Conservation (phyloP, 2,113 vertebrate genomes). For the Apteryx owenii region DNA sequence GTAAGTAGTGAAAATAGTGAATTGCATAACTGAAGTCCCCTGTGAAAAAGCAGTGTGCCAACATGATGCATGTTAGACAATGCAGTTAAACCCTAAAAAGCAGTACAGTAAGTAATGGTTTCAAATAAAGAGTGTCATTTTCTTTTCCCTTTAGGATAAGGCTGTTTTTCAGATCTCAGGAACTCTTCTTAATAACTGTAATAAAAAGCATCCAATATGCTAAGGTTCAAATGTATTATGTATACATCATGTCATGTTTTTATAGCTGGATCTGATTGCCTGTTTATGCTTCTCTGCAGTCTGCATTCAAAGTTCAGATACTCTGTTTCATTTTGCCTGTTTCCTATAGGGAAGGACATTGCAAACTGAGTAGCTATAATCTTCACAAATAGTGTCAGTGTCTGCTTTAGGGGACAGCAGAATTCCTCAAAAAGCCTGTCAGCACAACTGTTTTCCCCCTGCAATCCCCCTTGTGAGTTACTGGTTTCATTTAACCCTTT, state of each 20-base stretch:
- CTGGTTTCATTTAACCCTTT: constrained; percentile 9
- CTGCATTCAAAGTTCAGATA: constrained; percentile 35
- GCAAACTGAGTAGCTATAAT: not conserved
- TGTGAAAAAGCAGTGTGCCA: constrained; percentile 31
- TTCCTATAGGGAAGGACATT: constrained; percentile 31
- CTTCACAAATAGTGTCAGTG: not conserved
- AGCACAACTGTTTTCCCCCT: not conserved
- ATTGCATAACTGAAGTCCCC: constrained; percentile 50
- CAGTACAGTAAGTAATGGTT: constrained; percentile 56
- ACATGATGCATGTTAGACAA: constrained; percentile 59
- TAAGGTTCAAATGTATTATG: constrained; percentile 9
- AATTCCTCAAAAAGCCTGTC: not conserved
- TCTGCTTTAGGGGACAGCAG: not conserved
- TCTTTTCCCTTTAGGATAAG: constrained; percentile 37
- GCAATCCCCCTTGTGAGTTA: not conserved
- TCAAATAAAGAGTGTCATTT: constrained; percentile 62
- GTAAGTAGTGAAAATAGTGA: constrained; percentile 11
- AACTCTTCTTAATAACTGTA: constrained; percentile 49
- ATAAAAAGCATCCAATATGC: constrained; percentile 53
- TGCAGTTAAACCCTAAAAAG: constrained; percentile 37
- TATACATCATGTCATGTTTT: constrained; percentile 33
- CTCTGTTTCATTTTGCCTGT: constrained; percentile 20
- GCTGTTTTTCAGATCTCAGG: constrained; percentile 41
- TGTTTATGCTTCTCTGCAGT: constrained; percentile 43
- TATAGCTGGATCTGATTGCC: constrained; percentile 56